Evolutionary conservation across 2,113 vertebrate genomes (phyloP).

Genomic region (Delphinapterus leucas): DNA sequence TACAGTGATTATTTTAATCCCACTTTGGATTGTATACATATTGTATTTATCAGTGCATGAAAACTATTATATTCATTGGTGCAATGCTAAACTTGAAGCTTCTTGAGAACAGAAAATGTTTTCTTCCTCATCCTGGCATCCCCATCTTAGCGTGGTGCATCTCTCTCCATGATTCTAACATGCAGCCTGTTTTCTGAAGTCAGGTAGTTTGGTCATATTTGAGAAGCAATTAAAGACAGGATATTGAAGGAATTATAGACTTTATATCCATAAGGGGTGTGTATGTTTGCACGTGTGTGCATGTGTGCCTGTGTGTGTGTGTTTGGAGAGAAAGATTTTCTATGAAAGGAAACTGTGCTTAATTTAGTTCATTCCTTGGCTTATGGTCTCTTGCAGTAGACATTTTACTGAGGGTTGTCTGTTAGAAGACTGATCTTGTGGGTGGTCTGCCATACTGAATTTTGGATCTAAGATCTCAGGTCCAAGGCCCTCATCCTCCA

Average conservation of each 20-base stretch:
- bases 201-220: background rate
- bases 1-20: background rate
- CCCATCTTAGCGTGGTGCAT: background rate
- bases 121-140: background rate
- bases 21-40: background rate
- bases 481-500: constrained; percentile 29
- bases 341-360: background rate
- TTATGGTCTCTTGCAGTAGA: constrained; percentile 13
- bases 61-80: background rate
- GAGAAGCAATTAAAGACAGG: background rate
- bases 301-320: background rate
- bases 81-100: background rate
- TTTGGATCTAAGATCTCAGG: constrained; percentile 50
- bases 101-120: background rate
- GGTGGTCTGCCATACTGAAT: constrained; percentile 69
- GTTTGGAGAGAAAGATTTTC: background rate
- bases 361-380: constrained; percentile 39
- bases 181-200: constrained; percentile 7
- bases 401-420: constrained; percentile 48
- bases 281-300: background rate
- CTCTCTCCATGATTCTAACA: background rate
- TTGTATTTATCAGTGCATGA: background rate
- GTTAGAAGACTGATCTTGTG: constrained; percentile 44
- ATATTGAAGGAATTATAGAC: background rate
- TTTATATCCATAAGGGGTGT: background rate